These are phyloP conservation scores for Varecia variegata DNA, from an alignment of 2,797 vertebrate species.

Conservation along the genomic window DNA sequence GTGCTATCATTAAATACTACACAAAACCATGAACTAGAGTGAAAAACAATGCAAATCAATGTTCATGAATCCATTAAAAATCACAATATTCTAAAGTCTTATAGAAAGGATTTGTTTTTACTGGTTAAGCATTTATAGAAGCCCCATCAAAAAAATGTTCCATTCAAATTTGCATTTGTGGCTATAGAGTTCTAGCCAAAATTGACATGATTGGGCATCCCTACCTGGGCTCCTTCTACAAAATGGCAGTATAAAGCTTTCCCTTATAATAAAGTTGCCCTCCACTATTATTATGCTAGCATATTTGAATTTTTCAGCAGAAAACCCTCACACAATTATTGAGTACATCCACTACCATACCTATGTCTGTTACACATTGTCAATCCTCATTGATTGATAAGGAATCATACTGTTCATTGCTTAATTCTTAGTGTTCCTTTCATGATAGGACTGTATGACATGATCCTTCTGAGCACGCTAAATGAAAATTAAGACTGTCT, in stretches of 20 bases:
- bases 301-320: slow-evolving; percentile 20
- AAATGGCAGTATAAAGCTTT: not conserved
- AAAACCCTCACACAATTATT: not conserved
- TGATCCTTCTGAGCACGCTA: not conserved
- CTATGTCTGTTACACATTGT: slow-evolving; percentile 4
- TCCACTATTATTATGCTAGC: not conserved
- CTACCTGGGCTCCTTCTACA: not conserved
- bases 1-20: slow-evolving; percentile 30
- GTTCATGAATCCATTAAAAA: slow-evolving; percentile 35
- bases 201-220: not conserved
- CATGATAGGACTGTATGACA: not conserved
- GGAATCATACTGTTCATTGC: not conserved
- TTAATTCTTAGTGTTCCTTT: slow-evolving; percentile 34
- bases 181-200: slow-evolving; percentile 4
- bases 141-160: not conserved
- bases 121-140: not conserved
- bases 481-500: slow-evolving; percentile 28
- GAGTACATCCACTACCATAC: not conserved
- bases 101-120: slow-evolving; percentile 24
- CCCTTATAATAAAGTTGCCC: not conserved
- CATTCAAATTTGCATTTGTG: slow-evolving; percentile 28
- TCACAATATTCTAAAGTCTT: not conserved
- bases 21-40: slow-evolving; percentile 47
- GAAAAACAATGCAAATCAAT: slow-evolving; percentile 39
- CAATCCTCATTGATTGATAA: not conserved